Evolutionary conservation across 2,113 vertebrate species (phyloP), one percentile per base, ranked within the genome.

Genomic region (Coreoperca whiteheadi): DNA sequence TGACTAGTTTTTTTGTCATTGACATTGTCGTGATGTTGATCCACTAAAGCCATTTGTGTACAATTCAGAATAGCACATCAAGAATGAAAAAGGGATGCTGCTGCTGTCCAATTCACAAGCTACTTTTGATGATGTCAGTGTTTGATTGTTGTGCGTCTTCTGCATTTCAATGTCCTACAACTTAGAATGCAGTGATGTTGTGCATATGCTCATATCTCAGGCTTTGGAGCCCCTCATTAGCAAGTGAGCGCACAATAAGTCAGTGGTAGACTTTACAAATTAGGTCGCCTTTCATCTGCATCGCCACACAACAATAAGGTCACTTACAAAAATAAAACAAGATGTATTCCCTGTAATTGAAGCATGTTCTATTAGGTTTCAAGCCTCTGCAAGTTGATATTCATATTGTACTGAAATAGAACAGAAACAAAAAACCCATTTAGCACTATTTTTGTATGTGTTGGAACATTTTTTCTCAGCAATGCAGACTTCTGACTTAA

Each of bases 301-400:
- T 43, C 41, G 66, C 76, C 81, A 82, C 69, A 25, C 43, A 78
- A 80, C 79, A 89, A 88, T 86, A 89, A 88, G 90, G 84, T 87
- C 84, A 86, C 68, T 72, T 71, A 81, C 37, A 79, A 64, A 89
- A 88, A 88, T 87, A 81, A 82, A 77, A 76, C 57, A 48, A 86
- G 69, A 87, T 68, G 53, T 60, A 82, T 80, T 74, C 18, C 37
- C 41, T 77, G 39, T 83, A 59, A 88, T 28, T 80, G 61, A 84
- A 87, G 64, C 63, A 30, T 61, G 37, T 81, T 80, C 54, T 43
- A 64, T 74, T 23, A 18, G 12, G 46, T 74, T 87, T 74, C 39
- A 34, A 59, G 74, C 16, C 50, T 53, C 34, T 51, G 59, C 32
- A 37, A 37, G 54, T 61, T 32, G 30, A 81, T 56, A 72, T 72